These are phyloP conservation scores for Lucilia sericata DNA, from an alignment of 1,140 invertebrate species.

Conservation along the genomic window DNA sequence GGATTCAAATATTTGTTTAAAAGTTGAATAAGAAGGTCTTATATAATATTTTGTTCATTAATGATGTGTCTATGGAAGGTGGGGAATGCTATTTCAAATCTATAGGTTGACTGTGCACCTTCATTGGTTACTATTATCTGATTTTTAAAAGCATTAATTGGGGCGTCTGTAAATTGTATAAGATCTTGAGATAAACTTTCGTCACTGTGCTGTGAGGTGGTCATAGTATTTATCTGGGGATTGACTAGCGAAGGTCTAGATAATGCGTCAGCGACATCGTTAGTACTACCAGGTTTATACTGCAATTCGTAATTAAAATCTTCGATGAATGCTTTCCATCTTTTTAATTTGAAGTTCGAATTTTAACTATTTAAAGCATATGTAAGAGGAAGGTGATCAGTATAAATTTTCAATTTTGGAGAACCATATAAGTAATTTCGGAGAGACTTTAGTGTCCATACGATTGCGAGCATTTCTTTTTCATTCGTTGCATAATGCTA, in stretches of 20 bases:
- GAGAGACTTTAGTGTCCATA: constrained; percentile 65
- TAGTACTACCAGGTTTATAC: constrained; percentile 54
- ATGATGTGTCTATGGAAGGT: constrained; percentile 9
- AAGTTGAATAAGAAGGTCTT: neutral
- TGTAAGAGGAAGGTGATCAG: constrained; percentile 63
- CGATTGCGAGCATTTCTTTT: constrained; percentile 54
- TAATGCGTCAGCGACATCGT: constrained; percentile 48
- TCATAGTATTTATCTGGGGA: neutral
- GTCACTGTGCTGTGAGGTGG: constrained; percentile 30
- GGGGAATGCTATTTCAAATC: constrained; percentile 1
- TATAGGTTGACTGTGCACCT: neutral
- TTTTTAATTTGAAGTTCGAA: constrained; percentile 55
- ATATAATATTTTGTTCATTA: neutral
- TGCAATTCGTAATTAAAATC: constrained; percentile 64
- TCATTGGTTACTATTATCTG: neutral
- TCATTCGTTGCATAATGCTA: constrained; percentile 54
- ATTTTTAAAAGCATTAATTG: constrained; percentile 45
- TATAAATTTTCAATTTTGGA: constrained; percentile 58
- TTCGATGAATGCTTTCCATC: constrained; percentile 59
- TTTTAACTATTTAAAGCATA: constrained; percentile 67
- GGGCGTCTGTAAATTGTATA: constrained; percentile 20
- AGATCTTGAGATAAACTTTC: constrained; percentile 37
- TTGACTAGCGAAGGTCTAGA: neutral
- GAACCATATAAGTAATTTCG: constrained; percentile 55
- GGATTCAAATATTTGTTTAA: constrained; percentile 20